Conservation (phyloP, 2,888 invertebrate species). For the Sminthurinus aureus region DNA sequence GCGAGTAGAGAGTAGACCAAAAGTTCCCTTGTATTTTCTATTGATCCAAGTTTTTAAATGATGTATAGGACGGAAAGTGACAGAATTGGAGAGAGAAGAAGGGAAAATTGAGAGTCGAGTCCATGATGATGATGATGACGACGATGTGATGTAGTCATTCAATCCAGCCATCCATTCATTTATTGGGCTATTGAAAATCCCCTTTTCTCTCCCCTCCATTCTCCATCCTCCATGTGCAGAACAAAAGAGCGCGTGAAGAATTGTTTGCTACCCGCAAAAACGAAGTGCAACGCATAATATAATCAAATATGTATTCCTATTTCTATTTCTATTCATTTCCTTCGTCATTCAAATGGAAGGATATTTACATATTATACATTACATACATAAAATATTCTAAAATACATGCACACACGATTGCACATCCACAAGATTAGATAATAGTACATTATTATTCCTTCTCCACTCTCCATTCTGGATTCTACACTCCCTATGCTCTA, state of each 20-base stretch:
- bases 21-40: neutral
- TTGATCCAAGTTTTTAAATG: neutral
- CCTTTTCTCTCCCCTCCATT: neutral
- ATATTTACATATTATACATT: no score
- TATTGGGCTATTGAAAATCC: conserved; percentile 18
- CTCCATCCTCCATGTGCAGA: neutral
- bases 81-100: neutral
- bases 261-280: conserved; percentile 22
- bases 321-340: no score
- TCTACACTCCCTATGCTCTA: no score
- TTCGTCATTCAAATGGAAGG: no score
- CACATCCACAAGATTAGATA: no score
- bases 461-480: no score
- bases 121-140: no score
- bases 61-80: neutral
- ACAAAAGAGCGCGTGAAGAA: conserved; percentile 6
- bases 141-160: conserved; percentile 14
- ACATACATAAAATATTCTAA: no score
- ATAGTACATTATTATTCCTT: no score
- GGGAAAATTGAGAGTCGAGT: neutral
- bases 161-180: conserved; percentile 8
- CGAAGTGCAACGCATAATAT: neutral
- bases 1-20: neutral
- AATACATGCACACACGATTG: no score
- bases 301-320: no score